phyloP scores from a whole-genome alignment of 2,888 invertebrate species.

The Notocelia uddmanniana region DNA sequence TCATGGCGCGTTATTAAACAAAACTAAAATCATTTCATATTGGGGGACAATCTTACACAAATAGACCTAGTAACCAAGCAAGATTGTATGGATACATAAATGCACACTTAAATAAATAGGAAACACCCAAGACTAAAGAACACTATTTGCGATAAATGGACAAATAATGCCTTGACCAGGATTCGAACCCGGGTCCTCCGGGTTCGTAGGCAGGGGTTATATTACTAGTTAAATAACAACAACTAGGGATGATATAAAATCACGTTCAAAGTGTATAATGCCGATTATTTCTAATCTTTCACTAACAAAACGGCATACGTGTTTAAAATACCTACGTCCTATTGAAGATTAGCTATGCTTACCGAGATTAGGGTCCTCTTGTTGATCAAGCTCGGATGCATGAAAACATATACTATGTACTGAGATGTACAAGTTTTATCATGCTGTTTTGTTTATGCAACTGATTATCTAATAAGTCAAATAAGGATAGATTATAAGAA shows the following conservation, averaged over 20 bases:
- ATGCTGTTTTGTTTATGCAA: neutral
- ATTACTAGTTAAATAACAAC: constrained; percentile 19
- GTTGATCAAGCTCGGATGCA: constrained; percentile 57
- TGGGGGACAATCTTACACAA: too few species aligned
- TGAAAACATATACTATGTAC: constrained; percentile 20
- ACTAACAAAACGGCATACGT: neutral
- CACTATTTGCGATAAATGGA: too few species aligned
- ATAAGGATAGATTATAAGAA: neutral
- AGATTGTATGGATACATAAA: too few species aligned
- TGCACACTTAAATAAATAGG: too few species aligned
- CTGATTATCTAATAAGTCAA: neutral
- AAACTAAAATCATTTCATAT: too few species aligned
- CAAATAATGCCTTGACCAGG: too few species aligned
- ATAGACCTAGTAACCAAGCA: too few species aligned
- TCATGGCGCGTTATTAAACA: too few species aligned
- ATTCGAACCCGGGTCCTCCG: too few species aligned
- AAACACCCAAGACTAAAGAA: too few species aligned
- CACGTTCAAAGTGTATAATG: constrained; percentile 48
- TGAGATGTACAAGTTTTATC: neutral
- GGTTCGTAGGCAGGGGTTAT: too few species aligned
- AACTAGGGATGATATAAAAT: constrained; percentile 48
- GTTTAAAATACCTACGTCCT: neutral
- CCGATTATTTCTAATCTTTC: constrained; percentile 47
- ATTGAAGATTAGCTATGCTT: neutral
- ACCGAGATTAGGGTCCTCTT: constrained; percentile 54